phyloP scores from a whole-genome alignment of 30 jellyfish, hydroid and myxozoan genomes.

The Pelagia noctiluca region DNA sequence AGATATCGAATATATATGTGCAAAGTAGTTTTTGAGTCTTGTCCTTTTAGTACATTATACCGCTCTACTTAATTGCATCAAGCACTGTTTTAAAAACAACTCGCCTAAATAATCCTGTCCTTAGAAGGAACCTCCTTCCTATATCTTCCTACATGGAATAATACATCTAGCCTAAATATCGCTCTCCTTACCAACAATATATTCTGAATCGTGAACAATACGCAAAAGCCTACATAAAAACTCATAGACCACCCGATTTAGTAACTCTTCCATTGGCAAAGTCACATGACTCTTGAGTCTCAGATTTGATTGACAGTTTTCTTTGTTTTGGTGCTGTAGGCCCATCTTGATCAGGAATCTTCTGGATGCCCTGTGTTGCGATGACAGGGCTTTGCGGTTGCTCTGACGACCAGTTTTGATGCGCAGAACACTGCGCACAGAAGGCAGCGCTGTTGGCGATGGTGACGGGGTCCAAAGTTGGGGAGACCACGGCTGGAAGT shows the following conservation, averaged over 20 bases:
- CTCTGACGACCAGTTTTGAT: not conserved
- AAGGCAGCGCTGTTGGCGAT: slow-evolving; percentile 12
- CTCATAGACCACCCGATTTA: slow-evolving; percentile 36
- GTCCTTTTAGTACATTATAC: too few relatives aligned
- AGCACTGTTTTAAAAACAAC: too few relatives aligned
- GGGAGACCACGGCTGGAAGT: slow-evolving; percentile 43
- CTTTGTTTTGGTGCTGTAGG: slow-evolving; percentile 55
- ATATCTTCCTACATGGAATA: too few relatives aligned
- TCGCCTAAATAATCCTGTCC: too few relatives aligned
- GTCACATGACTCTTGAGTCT: slow-evolving; percentile 31
- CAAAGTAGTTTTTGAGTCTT: too few relatives aligned
- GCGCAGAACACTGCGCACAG: slow-evolving; percentile 52
- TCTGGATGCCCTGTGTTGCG: not conserved
- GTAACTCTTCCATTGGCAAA: slow-evolving; percentile 31
- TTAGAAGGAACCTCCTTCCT: too few relatives aligned
- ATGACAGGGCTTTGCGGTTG: not conserved
- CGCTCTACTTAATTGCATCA: too few relatives aligned
- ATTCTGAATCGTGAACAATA: not conserved
- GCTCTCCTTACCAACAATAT: not conserved
- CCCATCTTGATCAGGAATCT: slow-evolving; percentile 15
- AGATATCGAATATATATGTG: too few relatives aligned
- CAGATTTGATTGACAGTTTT: slow-evolving; percentile 43
- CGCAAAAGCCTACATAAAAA: not conserved
- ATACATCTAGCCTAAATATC: not conserved
- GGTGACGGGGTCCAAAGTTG: slow-evolving; percentile 44